phyloP scores from a whole-genome alignment of 2,113 vertebrate species.

The Carollia perspicillata region DNA sequence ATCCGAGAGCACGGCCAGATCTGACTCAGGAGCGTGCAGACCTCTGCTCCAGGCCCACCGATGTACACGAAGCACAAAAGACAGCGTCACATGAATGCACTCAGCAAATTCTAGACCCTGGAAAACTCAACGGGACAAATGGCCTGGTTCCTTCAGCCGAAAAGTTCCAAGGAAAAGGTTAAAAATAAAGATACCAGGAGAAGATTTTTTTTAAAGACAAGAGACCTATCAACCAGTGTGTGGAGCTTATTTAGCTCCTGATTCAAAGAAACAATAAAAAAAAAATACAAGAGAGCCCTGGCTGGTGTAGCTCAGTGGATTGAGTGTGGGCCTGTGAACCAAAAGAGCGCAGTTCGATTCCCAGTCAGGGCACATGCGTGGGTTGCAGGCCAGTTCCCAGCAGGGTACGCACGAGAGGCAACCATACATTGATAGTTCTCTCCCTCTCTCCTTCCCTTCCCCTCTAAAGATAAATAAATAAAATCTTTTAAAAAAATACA shows the following conservation, averaged over 20 bases:
- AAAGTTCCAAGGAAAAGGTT: background rate
- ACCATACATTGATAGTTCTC: too few species aligned
- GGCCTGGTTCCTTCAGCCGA: background rate
- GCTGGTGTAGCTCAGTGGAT: too few species aligned
- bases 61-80: background rate
- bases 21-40: background rate
- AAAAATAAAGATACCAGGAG: background rate
- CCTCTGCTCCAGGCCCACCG: background rate
- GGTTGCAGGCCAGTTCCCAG: too few species aligned
- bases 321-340: too few species aligned
- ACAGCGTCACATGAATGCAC: background rate
- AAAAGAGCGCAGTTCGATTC: too few species aligned
- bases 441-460: too few species aligned
- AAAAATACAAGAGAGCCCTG: background rate
- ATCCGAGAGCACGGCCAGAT: background rate
- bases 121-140: background rate
- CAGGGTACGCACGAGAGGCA: too few species aligned
- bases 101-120: background rate
- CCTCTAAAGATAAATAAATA: too few species aligned
- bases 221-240: background rate
- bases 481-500: background rate
- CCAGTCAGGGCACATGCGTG: too few species aligned
- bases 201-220: background rate
- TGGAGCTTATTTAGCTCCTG: background rate
- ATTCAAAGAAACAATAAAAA: constrained; percentile 26